Base-by-base conservation (phyloP, 2,113 vertebrate genomes). In the Nematolebias whitei region DNA sequence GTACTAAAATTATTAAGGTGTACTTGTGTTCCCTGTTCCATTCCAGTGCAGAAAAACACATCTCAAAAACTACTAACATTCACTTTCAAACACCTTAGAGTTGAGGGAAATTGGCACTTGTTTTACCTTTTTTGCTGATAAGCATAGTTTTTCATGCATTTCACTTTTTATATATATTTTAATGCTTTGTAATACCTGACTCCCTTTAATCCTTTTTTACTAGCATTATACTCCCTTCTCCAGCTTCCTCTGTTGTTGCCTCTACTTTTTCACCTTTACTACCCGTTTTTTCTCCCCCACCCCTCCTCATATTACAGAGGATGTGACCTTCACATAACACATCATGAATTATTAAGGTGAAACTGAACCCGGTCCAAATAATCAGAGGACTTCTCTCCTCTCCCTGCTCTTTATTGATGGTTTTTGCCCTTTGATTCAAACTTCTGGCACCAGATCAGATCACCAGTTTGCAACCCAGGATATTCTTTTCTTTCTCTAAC, bases 291-390 rank as follows among this genome's bases (percentile, higher is more conserved):
- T 61, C 51, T 41, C 12, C 19, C 22, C 35, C 12, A 7, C 15
- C 35, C n/a, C 57, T 53, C 56, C 11, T 47, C 52, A 26, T 41
- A 29, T 26, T 18, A 10, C 61, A 47, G 83, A 70, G 4, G 55
- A 51, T 52, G 76, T 68, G 82, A 70, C 70, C 73, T 85, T 89
- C 74, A 26, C 55, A 82, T 88, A 88, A 78, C 85, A 83, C 79
- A 50, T 74, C 62, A 68, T 89, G 68, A 89, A 89, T 89, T 88
- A 89, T 89, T 89, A 71, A 91, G 78, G 71, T 80, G 88, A 89
- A 89, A 85, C 74, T 56, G 13, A 20, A 62, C 69, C 47, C 78
- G 61, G 56, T 50, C 56, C 75, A 76, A 65, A 77, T 80, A 88
- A 84, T 85, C 78, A 77, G 56, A 55, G 63, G 44, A 45, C 76